phyloP scores from a whole-genome alignment of 2,797 vertebrate species.

The Gymnoscopelus braueri region DNA sequence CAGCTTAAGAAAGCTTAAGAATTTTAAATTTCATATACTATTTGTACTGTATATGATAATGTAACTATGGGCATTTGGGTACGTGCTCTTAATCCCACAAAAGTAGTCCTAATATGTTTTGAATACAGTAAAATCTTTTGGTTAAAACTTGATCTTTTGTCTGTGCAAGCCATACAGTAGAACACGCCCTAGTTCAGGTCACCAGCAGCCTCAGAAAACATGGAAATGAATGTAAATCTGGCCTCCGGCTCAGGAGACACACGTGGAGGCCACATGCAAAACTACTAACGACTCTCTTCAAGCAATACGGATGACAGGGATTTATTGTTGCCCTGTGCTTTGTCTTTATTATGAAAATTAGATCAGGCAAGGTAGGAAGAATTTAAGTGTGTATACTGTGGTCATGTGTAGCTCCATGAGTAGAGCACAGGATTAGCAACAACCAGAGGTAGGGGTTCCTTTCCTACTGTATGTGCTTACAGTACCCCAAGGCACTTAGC shows the following conservation, averaged over 20 bases:
- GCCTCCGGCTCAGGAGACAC: slow-evolving; percentile 57
- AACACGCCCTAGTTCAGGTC: slow-evolving; percentile 34
- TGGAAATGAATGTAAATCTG: slow-evolving; percentile 79
- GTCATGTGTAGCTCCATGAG: neutral
- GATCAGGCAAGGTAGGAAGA: neutral
- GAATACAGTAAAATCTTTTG: too few species aligned
- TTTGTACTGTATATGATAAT: too few species aligned
- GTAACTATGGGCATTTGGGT: too few species aligned
- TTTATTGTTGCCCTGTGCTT: slow-evolving; percentile 14
- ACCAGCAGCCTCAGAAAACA: slow-evolving; percentile 53
- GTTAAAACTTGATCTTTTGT: too few species aligned
- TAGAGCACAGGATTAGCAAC: neutral
- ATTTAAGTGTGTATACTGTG: neutral
- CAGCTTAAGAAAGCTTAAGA: too few species aligned
- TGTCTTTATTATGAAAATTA: slow-evolving; percentile 40
- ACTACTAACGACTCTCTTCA: slow-evolving; percentile 44
- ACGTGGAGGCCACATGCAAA: slow-evolving; percentile 70
- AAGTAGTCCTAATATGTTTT: too few species aligned
- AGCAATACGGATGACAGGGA: slow-evolving; percentile 11
- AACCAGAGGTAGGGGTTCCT: neutral
- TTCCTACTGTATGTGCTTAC: neutral
- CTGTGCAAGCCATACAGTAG: too few species aligned
- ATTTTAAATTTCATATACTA: too few species aligned
- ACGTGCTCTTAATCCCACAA: too few species aligned
- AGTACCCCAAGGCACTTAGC: too few species aligned